Evolutionary conservation across 2,888 invertebrate genomes (phyloP).

Genomic region (Arenicola marina): DNA sequence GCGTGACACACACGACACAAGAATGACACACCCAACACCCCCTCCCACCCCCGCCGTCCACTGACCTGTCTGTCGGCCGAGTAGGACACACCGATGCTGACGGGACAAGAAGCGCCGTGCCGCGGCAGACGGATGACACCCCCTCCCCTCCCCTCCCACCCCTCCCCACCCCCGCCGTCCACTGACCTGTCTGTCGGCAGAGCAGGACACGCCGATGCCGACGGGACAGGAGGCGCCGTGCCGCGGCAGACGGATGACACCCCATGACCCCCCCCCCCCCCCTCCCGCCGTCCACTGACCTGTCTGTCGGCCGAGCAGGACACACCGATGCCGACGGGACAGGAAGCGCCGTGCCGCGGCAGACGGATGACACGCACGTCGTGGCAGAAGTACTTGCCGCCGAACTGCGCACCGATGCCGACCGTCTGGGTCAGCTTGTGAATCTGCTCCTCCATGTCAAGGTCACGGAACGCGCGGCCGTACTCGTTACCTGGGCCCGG

Average conservation of each 20-base stretch:
- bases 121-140: too few species aligned
- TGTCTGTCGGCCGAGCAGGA: conserved; percentile 62
- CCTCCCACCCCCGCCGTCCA: too few species aligned
- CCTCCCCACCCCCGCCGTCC: too few species aligned
- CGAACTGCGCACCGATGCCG: conserved; percentile 62
- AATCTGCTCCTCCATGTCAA: conserved; percentile 52
- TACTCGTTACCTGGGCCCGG: conserved; percentile 56
- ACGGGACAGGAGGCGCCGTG: conserved; percentile 62
- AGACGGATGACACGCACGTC: conserved; percentile 60
- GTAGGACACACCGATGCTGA: conserved; percentile 61
- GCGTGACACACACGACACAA: too few species aligned
- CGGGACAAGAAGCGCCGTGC: conserved; percentile 62
- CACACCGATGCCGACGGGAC: conserved; percentile 61
- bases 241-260: conserved; percentile 58
- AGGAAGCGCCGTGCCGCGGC: conserved; percentile 61
- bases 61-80: conserved; percentile 61
- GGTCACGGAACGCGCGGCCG: conserved; percentile 58
- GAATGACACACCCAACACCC: too few species aligned
- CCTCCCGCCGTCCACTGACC: too few species aligned
- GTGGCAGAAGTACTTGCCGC: conserved; percentile 62
- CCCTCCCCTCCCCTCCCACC: too few species aligned
- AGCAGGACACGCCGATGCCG: conserved; percentile 61
- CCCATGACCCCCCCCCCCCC: too few species aligned
- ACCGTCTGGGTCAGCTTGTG: conserved; percentile 50
- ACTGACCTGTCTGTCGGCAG: conserved; percentile 61